A percentile compares a stretch with the other conserved stretches of the same genome.
phyloP scores from a whole-genome alignment of 2,888 invertebrate genomes.

The Nyleta sp. region DNA sequence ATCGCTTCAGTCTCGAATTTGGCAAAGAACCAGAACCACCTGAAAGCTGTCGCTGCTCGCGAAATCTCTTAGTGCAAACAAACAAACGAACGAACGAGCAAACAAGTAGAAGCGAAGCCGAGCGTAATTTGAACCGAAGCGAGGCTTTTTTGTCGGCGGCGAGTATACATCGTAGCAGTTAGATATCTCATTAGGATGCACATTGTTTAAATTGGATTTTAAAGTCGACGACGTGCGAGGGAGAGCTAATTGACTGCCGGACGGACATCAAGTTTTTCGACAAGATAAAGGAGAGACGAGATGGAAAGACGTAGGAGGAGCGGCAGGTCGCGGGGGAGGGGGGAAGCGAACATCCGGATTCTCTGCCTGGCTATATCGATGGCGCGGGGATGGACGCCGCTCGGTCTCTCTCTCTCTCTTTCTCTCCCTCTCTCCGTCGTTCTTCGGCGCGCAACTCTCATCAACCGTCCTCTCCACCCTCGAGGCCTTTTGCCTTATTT shows the following conservation, averaged over 20 bases:
- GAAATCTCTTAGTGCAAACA: neutral
- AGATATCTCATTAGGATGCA: slow-evolving; percentile 68
- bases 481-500: slow-evolving; percentile 57
- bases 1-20: too few relatives aligned
- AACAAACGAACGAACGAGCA: neutral
- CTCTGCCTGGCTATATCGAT: slow-evolving; percentile 49
- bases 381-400: slow-evolving; percentile 38
- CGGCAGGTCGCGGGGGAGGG: slow-evolving; percentile 4
- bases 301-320: slow-evolving; percentile 56
- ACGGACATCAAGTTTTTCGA: slow-evolving; percentile 67
- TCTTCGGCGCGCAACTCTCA: slow-evolving; percentile 40
- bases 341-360: slow-evolving; percentile 59
- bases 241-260: slow-evolving; percentile 67
- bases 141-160: slow-evolving; percentile 32
- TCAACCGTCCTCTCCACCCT: slow-evolving; percentile 54
- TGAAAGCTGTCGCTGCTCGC: slow-evolving; percentile 5
- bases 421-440: slow-evolving; percentile 6
- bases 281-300: slow-evolving; percentile 66
- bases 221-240: slow-evolving; percentile 66
- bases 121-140: slow-evolving; percentile 48
- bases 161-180: slow-evolving; percentile 53
- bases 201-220: slow-evolving; percentile 68
- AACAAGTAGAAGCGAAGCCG: slow-evolving; percentile 22
- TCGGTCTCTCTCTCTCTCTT: slow-evolving; percentile 10
- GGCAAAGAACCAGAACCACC: neutral